Evolutionary conservation across 2,113 vertebrate genomes (phyloP), one percentile per base, ranked within the genome.

Genomic region (Pterocles burchelli): DNA sequence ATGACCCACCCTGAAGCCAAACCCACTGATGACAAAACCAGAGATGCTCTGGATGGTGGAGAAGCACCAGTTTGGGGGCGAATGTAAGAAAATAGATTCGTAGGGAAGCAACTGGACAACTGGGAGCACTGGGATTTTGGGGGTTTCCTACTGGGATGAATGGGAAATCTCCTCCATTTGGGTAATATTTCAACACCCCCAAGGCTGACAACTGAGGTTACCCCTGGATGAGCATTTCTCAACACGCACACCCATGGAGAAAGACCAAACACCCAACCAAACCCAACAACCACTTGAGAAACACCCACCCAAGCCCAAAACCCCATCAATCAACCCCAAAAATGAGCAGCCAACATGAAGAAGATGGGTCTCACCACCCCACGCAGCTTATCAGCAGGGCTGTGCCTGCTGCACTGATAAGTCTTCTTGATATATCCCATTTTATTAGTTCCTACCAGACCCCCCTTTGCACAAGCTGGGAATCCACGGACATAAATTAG

Each of bases 401-500:
- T 11, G 7, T 3, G 20, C 21, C 29, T 45, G 38, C 80, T n/a
- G 76, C 62, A 62, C 41, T 20, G 87, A 93, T 87, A 75, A 46
- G 28, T 85, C 22, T 25, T 7, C 34, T 29, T 65, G 91, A 97
- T 83, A 57, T n/a, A 95, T 70, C 11, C 22, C 34, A 24, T 90
- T 96, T 93, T 88, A 80, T 93, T 59, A 57, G 79, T 63, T 55
- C 26, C 89, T 59, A 15, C 80, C 68, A 34, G 28, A 48, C 58
- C 41, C 78, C 62, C 9, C 81, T 73, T 36, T 9, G 15, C 58
- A 22, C 62, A 48, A 95, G 52, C 68, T 71, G 83, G 75, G 51
- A 94, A 95, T 61, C 68, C 88, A 46, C 20, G 45, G 66, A 45
- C 76, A 68, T 98, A 96, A 96, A 98, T 98, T 89, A 95, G 29